Percentiles rank a stretch among this genome's conserved stretches.
Evolutionary conservation across 2,888 invertebrate species (phyloP).

Genomic region (Digitonthophagus gazella): DNA sequence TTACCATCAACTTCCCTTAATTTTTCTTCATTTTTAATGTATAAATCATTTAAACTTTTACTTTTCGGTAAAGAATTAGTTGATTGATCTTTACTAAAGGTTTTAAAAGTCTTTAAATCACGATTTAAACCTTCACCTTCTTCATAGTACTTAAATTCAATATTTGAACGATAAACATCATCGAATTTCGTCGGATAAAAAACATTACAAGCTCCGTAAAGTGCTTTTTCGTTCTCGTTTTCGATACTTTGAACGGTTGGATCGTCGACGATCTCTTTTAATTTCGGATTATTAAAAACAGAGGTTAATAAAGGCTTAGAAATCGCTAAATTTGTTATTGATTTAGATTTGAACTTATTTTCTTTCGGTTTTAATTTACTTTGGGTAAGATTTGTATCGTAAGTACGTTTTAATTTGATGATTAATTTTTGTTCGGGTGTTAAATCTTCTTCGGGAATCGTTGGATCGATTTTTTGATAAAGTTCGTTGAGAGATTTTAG

Average conservation of each 20-base stretch:
- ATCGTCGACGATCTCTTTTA: slow-evolving; percentile 41
- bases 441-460: slow-evolving; percentile 40
- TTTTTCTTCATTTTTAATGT: slow-evolving; percentile 19
- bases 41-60: slow-evolving; percentile 37
- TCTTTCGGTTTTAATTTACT: slow-evolving; percentile 40
- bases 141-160: slow-evolving; percentile 29
- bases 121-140: slow-evolving; percentile 11
- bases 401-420: slow-evolving; percentile 42
- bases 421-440: slow-evolving; percentile 43
- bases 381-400: slow-evolving; percentile 34
- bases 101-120: slow-evolving; percentile 10
- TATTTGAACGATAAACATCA: slow-evolving; percentile 25
- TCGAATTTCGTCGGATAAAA: slow-evolving; percentile 26
- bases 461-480: slow-evolving; percentile 44
- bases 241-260: slow-evolving; percentile 40
- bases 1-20: too few species aligned
- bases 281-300: slow-evolving; percentile 43
- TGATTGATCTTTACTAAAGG: too few species aligned
- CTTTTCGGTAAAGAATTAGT: slow-evolving; percentile 33
- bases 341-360: slow-evolving; percentile 31
- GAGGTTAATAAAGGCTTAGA: slow-evolving; percentile 46
- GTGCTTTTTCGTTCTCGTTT: slow-evolving; percentile 21
- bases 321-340: slow-evolving; percentile 45
- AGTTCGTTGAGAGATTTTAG: slow-evolving; percentile 40
- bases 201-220: slow-evolving; percentile 15